Evolutionary conservation across 2,888 invertebrate species (phyloP).

Genomic region (Petrolisthes manimaculis): DNA sequence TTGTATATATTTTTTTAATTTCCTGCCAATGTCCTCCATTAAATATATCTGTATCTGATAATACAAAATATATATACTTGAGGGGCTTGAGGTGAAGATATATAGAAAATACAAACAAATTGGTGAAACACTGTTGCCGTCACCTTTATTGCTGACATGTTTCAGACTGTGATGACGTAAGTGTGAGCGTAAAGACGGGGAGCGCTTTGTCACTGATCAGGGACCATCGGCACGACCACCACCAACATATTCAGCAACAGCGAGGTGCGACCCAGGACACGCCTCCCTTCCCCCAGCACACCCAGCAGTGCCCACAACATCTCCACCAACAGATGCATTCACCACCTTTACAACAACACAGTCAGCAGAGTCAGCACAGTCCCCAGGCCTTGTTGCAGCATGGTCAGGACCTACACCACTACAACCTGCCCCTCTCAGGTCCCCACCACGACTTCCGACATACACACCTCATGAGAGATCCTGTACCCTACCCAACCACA

Average conservation of each 20-base stretch:
- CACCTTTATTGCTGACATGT: not conserved
- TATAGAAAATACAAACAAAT: not conserved
- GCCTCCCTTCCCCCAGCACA: constrained; percentile 15
- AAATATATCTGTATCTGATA: too few species aligned
- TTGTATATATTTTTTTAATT: too few species aligned
- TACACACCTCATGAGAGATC: constrained; percentile 31
- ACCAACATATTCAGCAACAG: constrained; percentile 17
- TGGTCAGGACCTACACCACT: constrained; percentile 31
- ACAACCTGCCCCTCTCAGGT: constrained; percentile 35
- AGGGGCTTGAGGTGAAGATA: too few species aligned
- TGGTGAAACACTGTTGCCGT: not conserved
- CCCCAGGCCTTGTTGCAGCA: constrained; percentile 15
- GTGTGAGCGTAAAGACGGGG: constrained; percentile 36
- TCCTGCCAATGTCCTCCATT: too few species aligned
- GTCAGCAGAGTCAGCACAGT: constrained; percentile 15
- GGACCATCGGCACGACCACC: constrained; percentile 14
- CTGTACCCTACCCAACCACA: constrained; percentile 27
- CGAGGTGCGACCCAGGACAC: not conserved
- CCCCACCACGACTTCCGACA: constrained; percentile 40
- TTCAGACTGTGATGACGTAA: constrained; percentile 47
- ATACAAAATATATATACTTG: too few species aligned
- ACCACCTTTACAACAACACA: constrained; percentile 3
- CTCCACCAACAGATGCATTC: constrained; percentile 13
- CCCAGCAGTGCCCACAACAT: constrained; percentile 29
- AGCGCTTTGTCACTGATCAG: constrained; percentile 13